Conservation (phyloP, 2,113 vertebrate species). For the Petromus typicus region DNA sequence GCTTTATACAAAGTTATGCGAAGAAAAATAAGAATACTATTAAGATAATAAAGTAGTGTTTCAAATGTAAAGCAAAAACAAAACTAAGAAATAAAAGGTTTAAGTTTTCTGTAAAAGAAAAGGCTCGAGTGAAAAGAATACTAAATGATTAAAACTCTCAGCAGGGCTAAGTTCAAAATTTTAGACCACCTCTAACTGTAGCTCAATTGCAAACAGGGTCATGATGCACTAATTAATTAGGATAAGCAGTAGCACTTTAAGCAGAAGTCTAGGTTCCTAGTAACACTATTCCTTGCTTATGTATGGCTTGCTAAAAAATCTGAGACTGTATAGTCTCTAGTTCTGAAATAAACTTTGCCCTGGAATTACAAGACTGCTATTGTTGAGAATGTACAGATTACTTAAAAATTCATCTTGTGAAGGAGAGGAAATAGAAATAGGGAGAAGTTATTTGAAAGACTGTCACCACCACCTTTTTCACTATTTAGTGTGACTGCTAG, state of each 20-base stretch:
- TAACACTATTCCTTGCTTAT: neutral
- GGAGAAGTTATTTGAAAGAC: neutral
- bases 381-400: conserved; percentile 25
- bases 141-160: neutral
- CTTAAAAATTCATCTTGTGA: conserved; percentile 19
- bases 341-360: neutral
- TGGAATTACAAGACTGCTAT: conserved; percentile 46
- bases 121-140: neutral
- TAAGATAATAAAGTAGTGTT: conserved; percentile 40
- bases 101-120: conserved; percentile 28
- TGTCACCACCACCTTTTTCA: neutral
- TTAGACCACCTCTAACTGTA: neutral
- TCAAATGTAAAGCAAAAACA: conserved; percentile 38
- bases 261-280: neutral
- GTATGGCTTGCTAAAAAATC: neutral
- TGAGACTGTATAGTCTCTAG: neutral
- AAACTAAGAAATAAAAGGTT: conserved; percentile 20
- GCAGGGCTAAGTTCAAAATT: neutral
- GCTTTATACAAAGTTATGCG: conserved; percentile 85
- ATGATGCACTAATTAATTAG: conserved; percentile 5
- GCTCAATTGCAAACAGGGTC: neutral
- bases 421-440: neutral
- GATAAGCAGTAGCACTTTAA: conserved; percentile 4
- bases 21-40: conserved; percentile 60
- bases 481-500: neutral